Evolutionary conservation across 2,888 invertebrate species (phyloP).

Genomic region (Bellardia bayeri): DNA sequence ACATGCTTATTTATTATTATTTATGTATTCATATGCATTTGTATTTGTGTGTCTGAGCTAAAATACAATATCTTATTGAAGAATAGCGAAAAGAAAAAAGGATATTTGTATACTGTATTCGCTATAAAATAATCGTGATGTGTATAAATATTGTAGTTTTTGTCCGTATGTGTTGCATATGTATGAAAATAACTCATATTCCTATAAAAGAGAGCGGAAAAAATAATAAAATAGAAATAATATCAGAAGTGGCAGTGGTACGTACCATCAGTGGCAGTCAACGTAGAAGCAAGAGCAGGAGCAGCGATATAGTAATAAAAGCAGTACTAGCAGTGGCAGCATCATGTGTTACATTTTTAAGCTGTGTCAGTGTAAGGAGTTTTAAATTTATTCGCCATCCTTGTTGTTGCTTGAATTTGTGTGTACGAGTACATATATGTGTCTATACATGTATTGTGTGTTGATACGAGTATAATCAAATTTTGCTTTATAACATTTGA

Average conservation of each 20-base stretch:
- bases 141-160: conserved; percentile 20
- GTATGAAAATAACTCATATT: neutral
- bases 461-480: conserved; percentile 24
- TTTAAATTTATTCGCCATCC: conserved; percentile 12
- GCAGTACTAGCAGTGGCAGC: neutral
- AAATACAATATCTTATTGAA: conserved; percentile 13
- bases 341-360: conserved; percentile 31
- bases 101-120: neutral
- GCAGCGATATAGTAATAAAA: neutral
- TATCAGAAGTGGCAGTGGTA: neutral
- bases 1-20: too few species aligned
- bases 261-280: neutral
- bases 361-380: neutral
- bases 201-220: neutral
- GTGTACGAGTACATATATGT: neutral
- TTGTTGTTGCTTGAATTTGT: conserved; percentile 2
- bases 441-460: neutral
- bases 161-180: neutral
- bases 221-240: conserved; percentile 7
- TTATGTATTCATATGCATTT: neutral
- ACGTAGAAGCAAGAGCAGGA: neutral
- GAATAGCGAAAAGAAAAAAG: neutral
- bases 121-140: conserved; percentile 31
- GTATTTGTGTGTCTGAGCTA: neutral
- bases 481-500: conserved; percentile 44